Conservation (phyloP, 1,140 invertebrate species). For the Nephila pilipes region DNA sequence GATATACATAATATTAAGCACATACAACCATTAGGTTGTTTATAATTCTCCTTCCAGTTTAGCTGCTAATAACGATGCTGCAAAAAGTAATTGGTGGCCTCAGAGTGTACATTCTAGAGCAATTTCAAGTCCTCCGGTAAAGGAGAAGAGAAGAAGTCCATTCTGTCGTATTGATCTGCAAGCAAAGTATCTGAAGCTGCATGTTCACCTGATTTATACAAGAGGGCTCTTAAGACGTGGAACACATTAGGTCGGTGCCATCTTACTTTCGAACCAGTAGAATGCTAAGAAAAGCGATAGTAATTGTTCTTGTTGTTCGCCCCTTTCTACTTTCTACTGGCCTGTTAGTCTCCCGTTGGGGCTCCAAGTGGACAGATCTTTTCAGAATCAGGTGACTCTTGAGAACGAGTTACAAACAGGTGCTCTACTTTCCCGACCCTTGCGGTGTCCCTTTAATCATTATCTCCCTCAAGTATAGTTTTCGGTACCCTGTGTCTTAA, state of each 20-base stretch:
- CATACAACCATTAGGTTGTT: not conserved
- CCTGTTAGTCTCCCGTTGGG: not conserved
- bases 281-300: constrained; percentile 49
- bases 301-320: constrained; percentile 64
- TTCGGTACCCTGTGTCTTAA: constrained; percentile 23
- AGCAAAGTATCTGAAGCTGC: constrained; percentile 25
- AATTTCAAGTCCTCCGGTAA: constrained; percentile 29
- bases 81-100: constrained; percentile 32
- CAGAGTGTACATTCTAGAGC: constrained; percentile 37
- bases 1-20: too few relatives aligned
- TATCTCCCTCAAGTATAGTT: constrained; percentile 29
- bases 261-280: constrained; percentile 55
- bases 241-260: constrained; percentile 61
- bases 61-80: constrained; percentile 1
- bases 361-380: constrained; percentile 2
- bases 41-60: constrained; percentile 10
- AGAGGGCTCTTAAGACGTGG: constrained; percentile 64
- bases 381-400: constrained; percentile 50
- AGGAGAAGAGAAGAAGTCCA: constrained; percentile 26
- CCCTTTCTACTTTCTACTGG: constrained; percentile 6
- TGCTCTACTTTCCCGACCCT: constrained; percentile 36
- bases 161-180: constrained; percentile 56
- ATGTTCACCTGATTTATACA: constrained; percentile 67
- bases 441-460: constrained; percentile 38
- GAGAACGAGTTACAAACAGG: constrained; percentile 42